phyloP scores from a whole-genome alignment of 2,888 invertebrate genomes.

The Campoletis raptor region DNA sequence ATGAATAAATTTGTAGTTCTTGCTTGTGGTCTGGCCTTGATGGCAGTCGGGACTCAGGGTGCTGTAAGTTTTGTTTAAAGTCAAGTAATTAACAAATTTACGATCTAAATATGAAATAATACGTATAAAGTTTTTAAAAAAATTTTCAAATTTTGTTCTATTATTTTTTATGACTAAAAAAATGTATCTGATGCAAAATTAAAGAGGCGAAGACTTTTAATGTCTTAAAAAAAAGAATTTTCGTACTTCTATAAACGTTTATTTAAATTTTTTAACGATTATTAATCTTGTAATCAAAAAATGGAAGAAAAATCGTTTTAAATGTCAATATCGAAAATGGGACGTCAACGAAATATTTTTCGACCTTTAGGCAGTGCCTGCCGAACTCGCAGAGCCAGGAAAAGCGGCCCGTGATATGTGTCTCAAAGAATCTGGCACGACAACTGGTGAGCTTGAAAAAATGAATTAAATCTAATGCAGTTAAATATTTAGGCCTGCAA shows the following conservation, averaged over 20 bases:
- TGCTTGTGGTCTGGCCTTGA: constrained; percentile 39
- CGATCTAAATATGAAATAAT: not conserved
- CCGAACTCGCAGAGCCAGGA: constrained; percentile 66
- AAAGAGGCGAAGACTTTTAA: no score
- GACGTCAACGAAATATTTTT: constrained; percentile 1
- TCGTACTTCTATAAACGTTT: no score
- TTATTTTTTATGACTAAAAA: no score
- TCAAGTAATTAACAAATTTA: not conserved
- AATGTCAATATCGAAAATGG: no score
- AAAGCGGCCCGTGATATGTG: constrained; percentile 70
- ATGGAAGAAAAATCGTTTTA: not conserved
- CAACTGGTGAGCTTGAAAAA: constrained; percentile 65
- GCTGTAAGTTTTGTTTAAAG: constrained; percentile 61
- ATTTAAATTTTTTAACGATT: no score
- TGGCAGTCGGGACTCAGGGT: constrained; percentile 56
- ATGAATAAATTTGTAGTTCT: constrained; percentile 58
- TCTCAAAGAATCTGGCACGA: constrained; percentile 68
- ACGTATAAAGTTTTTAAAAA: not conserved
- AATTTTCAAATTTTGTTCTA: not conserved
- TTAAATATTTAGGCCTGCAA: not conserved
- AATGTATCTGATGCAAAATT: no score
- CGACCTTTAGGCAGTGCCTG: constrained; percentile 64
- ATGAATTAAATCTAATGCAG: not conserved
- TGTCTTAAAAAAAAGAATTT: no score
- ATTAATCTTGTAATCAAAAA: no score